These are phyloP conservation scores for Clarias magur DNA, from an alignment of 2,113 vertebrate genomes.

Conservation along the genomic window DNA sequence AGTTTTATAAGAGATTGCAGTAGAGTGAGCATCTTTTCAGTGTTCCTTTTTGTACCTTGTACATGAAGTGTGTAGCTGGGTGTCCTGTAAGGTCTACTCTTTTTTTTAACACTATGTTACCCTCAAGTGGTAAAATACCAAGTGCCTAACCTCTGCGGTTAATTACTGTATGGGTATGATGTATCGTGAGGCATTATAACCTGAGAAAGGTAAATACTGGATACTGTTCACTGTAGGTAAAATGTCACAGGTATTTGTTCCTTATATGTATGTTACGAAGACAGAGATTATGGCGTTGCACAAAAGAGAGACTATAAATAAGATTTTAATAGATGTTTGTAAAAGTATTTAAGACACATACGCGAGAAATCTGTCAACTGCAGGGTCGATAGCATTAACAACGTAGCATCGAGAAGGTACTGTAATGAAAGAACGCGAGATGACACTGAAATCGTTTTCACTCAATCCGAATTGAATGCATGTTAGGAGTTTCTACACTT, in stretches of 20 bases:
- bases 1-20: constrained; percentile 72
- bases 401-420: background rate
- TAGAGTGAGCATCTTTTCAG: constrained; percentile 71
- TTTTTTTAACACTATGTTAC: constrained; percentile 64
- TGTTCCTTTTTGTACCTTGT: constrained; percentile 71
- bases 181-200: constrained; percentile 51
- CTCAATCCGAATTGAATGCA: constrained; percentile 34
- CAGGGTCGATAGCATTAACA: constrained; percentile 8
- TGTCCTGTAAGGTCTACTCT: constrained; percentile 70
- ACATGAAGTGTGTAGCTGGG: constrained; percentile 61
- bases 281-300: constrained; percentile 41
- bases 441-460: constrained; percentile 6
- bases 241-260: constrained; percentile 39
- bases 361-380: background rate
- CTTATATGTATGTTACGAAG: constrained; percentile 38
- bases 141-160: constrained; percentile 84
- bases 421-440: background rate
- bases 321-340: constrained; percentile 19
- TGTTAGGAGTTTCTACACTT: constrained; percentile 36
- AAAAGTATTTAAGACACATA: constrained; percentile 25
- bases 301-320: constrained; percentile 40
- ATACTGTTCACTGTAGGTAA: constrained; percentile 41
- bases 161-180: constrained; percentile 55
- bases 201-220: constrained; percentile 30
- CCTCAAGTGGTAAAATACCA: constrained; percentile 82